phyloP scores from a whole-genome alignment of 1,140 invertebrate genomes.

The Cydia pomonella region DNA sequence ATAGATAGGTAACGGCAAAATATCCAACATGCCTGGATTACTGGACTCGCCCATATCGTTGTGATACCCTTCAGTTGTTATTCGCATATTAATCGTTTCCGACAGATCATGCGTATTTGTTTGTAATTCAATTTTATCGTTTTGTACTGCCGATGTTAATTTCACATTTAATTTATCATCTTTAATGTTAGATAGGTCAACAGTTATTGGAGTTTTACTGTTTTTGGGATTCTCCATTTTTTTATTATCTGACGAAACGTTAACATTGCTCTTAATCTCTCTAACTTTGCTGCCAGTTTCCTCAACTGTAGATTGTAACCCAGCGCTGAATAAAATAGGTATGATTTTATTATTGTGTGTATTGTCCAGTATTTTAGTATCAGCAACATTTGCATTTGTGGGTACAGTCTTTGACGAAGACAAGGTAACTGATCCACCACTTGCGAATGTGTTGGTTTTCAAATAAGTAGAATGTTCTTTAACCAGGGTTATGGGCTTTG shows the following conservation, averaged over 20 bases:
- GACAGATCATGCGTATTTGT: neutral
- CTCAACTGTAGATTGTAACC: neutral
- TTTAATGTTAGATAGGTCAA: neutral
- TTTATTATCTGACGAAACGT: neutral
- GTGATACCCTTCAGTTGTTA: neutral
- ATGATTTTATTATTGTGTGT: neutral
- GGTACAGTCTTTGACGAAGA: neutral
- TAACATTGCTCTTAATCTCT: neutral
- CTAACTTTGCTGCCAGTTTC: neutral
- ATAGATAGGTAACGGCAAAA: neutral
- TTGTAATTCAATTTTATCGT: neutral
- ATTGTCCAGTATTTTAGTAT: neutral
- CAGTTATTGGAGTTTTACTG: neutral
- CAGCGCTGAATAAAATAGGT: neutral
- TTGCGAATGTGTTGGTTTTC: neutral
- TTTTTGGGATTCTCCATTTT: neutral
- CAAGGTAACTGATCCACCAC: neutral
- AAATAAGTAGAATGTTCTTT: neutral
- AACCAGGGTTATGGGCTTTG: neutral
- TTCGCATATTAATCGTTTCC: neutral
- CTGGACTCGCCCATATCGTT: neutral
- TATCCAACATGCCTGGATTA: neutral
- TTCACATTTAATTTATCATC: too few species aligned
- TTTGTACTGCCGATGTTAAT: neutral
- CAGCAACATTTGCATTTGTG: neutral